Evolutionary conservation across 2,113 vertebrate genomes (phyloP).

Genomic region (Xenopus laevis): DNA sequence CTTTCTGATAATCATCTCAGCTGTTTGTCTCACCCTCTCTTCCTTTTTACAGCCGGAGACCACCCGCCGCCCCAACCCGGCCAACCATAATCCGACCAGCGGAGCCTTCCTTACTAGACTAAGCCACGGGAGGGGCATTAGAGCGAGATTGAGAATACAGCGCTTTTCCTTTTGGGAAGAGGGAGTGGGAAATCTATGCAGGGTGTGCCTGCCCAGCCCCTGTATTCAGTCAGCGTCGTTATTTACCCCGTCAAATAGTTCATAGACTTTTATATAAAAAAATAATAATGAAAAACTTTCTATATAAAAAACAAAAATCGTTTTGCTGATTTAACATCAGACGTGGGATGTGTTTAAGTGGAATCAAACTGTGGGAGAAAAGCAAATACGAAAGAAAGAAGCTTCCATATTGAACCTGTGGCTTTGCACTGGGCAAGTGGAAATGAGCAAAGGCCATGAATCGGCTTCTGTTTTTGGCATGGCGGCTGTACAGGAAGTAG

Average conservation of each 20-base stretch:
- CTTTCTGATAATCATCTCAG: neutral
- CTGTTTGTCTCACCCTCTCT: slow-evolving; percentile 26
- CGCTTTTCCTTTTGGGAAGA: slow-evolving; percentile 11
- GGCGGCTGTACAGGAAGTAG: neutral
- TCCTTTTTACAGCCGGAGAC: slow-evolving; percentile 83
- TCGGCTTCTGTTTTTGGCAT: neutral
- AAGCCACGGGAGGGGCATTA: slow-evolving; percentile 51
- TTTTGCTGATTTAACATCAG: neutral
- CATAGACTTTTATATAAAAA: slow-evolving; percentile 17
- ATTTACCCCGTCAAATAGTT: slow-evolving; percentile 7
- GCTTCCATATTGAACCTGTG: neutral
- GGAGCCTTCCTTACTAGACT: slow-evolving; percentile 88
- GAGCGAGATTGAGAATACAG: neutral
- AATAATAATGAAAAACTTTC: neutral
- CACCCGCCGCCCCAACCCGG: slow-evolving; percentile 82
- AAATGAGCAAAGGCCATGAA: neutral
- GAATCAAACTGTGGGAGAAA: too few relatives aligned
- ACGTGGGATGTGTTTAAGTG: too few relatives aligned
- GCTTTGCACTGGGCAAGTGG: too few relatives aligned
- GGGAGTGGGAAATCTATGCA: slow-evolving; percentile 4
- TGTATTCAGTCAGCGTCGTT: neutral
- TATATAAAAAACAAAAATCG: neutral
- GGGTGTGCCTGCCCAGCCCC: slow-evolving; percentile 6
- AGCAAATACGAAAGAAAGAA: neutral
- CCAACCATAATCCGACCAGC: slow-evolving; percentile 86